Conservation (phyloP, 2,113 vertebrate genomes). For the Coturnix japonica region DNA sequence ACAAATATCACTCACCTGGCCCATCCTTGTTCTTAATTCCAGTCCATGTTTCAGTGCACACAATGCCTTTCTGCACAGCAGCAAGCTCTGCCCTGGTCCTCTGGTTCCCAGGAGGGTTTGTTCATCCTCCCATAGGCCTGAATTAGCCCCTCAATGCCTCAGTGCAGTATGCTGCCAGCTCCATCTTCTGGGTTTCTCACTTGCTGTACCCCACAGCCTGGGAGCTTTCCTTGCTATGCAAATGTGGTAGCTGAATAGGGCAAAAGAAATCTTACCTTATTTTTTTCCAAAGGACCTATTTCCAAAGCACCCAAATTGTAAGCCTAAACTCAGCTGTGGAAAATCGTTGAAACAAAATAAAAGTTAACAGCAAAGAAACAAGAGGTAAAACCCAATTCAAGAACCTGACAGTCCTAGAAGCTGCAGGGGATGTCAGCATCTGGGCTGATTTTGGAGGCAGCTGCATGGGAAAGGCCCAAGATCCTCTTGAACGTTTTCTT, state of each 20-base stretch:
- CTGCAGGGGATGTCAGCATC: neutral
- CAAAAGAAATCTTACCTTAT: neutral
- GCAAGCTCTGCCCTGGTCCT: neutral
- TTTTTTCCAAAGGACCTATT: neutral
- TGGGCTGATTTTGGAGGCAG: neutral
- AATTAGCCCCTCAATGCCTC: neutral
- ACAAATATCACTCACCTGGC: neutral
- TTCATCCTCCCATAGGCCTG: neutral
- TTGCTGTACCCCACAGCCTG: neutral
- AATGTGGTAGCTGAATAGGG: neutral
- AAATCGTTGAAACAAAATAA: neutral
- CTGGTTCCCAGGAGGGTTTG: neutral
- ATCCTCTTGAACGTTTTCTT: neutral
- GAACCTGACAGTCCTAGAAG: neutral
- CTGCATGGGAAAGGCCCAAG: neutral
- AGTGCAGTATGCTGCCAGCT: neutral
- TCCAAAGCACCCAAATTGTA: neutral
- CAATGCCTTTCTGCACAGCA: neutral
- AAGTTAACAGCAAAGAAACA: neutral
- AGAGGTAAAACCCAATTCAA: neutral
- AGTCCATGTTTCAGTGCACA: neutral
- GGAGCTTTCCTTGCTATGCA: neutral
- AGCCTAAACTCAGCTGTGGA: neutral
- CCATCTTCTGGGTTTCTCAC: neutral
- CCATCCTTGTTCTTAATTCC: neutral